Evolutionary conservation across 2,113 vertebrate species (phyloP), one percentile per base, ranked within the genome.

Genomic region (Atherinomorus stipes): DNA sequence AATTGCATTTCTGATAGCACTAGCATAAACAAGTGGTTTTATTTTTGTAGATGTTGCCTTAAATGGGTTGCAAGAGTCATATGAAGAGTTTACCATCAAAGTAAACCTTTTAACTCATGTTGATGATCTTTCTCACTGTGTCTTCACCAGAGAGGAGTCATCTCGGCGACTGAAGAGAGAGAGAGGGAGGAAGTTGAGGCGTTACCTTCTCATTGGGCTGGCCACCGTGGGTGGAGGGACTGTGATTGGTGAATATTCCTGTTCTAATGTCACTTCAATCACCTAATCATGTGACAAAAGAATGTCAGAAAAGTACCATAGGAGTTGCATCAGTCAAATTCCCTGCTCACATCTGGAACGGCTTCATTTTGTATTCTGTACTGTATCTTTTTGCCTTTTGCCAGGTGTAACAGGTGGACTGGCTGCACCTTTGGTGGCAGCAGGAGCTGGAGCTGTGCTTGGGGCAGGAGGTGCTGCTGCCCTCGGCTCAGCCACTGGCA

Each of bases 341-440:
- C 13, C 19, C 38, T 6, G 37, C 31, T 49, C 11, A 47, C 19
- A 18, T 26, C 19, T 15, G 25, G 15, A 19, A 6, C 25, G 26
- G 12, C 11, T 28, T 0, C 16, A 40, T 64, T 25, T 28, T 56
- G 10, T 45, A n/a, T 16, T 50, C 34, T 58, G 13, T 22, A 10
- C 45, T 50, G 22, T 71, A 16, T 68, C 13, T 58, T 22, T 38
- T 57, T 49, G 52, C 40, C 45, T 45, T 54, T 22, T 80, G 25
- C 51, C 91, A 99, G 98, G 98, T 57, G 92, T 99, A 88, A 99
- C 98, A 0, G 97, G 98, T n/a, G 98, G 98, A 2, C 91, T 99
- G 37, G 97, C 98, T 4, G 98, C 98, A 18, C 98, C 98, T 0
- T 81, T 98, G 12, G 95, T 99, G 44, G 98, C 97, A 1, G 95